A percentile compares a stretch with the other conserved stretches of the same genome.
phyloP scores from a whole-genome alignment of 2,113 vertebrate species.

The Tachysurus vachellii region DNA sequence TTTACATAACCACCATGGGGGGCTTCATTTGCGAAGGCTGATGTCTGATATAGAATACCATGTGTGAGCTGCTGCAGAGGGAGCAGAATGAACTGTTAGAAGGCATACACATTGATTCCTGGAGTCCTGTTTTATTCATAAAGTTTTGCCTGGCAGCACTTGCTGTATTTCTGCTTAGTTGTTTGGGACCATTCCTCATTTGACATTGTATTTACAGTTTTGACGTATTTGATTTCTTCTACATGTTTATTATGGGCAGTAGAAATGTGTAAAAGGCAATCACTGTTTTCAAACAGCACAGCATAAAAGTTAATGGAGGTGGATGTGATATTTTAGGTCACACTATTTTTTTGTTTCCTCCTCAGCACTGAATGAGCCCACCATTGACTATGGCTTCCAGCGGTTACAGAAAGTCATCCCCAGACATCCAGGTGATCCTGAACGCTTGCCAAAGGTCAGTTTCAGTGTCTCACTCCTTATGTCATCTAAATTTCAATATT shows the following conservation, averaged over 20 bases:
- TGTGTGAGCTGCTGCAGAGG: slow-evolving; percentile 8
- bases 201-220: slow-evolving; percentile 21
- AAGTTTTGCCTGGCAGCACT: slow-evolving; percentile 15
- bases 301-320: slow-evolving; percentile 26
- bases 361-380: slow-evolving; percentile 92
- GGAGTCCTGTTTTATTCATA: slow-evolving; percentile 49
- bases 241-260: slow-evolving; percentile 4
- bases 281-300: background rate
- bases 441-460: slow-evolving; percentile 94
- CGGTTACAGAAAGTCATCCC: slow-evolving; percentile 98
- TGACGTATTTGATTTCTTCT: slow-evolving; percentile 1
- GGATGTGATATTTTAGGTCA: slow-evolving; percentile 40
- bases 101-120: slow-evolving; percentile 32
- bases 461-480: background rate
- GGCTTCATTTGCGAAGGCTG: background rate
- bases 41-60: slow-evolving; percentile 32
- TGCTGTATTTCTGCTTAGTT: slow-evolving; percentile 24
- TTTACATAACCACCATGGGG: slow-evolving; percentile 9
- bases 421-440: slow-evolving; percentile 93
- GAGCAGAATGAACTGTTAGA: slow-evolving; percentile 38
- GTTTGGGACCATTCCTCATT: slow-evolving; percentile 24
- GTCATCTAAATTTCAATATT: background rate
- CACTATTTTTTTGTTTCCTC: slow-evolving; percentile 63
- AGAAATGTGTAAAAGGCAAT: background rate
- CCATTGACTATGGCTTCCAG: slow-evolving; percentile 98